Evolutionary conservation across 2,797 vertebrate species (phyloP), one percentile per base, ranked within the genome.

Genomic region (Notamacropus eugenii): DNA sequence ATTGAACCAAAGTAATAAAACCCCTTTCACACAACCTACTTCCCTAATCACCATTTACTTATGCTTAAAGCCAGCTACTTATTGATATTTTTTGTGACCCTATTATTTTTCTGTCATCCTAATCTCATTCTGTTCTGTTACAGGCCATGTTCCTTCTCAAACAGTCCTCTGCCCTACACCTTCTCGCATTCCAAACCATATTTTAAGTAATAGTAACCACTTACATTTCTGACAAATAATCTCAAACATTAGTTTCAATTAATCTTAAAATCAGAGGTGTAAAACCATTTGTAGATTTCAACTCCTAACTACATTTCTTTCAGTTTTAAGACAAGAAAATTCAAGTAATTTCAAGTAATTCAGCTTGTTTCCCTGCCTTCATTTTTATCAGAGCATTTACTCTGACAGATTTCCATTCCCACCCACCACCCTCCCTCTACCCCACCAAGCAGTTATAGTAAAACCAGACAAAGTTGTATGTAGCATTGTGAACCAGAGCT

Each of bases 261-360:
- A 95, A 91, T 96, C 97, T 97, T 97, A 97, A 98, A 98, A 98
- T 97, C 95, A 98, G 97, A 98, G 97, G 96, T 98, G 97, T 97
- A 98, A 98, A 98, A 97, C 93, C 96, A 57, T 98, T 96, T 98
- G 94, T 96, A 3, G 74, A 95, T 96, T 98, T 98, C 96, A 98
- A 96, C 97, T 98, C 97, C 94, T 97, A 98, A 97, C 96, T 97
- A 98, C 62, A 56, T 0, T 98, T 98, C 97, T 98, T 98, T 98
- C 54, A 31, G 96, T 97, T 98, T 98, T 98, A 98, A 98, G 97
- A 98, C 54, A 97, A 98, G 97, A 98, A 98, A 98, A 98, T 98
- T 99, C 98, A 99, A 99, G 98, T 98, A 98, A 98, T 97, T 99
- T 99, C 98, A 99, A 99, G 98, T 98, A 98, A 98, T 98, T 98